Base-by-base conservation (phyloP, 1,140 invertebrate genomes). In the Nasonia vitripennis region DNA sequence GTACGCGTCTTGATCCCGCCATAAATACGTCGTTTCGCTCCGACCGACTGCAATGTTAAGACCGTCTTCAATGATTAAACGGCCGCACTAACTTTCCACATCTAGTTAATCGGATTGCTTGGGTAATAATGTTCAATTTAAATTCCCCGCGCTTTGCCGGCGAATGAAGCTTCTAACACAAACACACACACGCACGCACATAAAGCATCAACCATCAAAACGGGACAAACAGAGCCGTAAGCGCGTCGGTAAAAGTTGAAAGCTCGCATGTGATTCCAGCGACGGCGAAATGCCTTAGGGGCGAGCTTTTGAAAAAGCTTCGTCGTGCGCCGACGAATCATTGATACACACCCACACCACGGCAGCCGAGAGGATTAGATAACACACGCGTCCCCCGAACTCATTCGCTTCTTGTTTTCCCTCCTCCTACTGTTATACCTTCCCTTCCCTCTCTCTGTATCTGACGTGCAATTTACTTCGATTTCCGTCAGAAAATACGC, bases 401-500 rank as follows among this genome's bases (percentile, higher is more conserved):
- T 62, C 55, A 3, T 17, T 62, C 55, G 55, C 68, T 6, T 73
- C 68, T 82, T 82, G 70, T 82, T 82, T 82, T 82, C 70, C 68
- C 41, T 55, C 10, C 41, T 23, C 20, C 4, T 37, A 37, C 34
- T 37, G 34, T 4, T 37, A 37, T 37, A 37, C 34, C 5, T 6
- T 37, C 4, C 5, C 34, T 37, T 37, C 34, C 5, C 34, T 37
- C 37, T 73, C 70, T 7, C 74, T 86, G 80, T 27, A 45, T 70
- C 78, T 86, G 85, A 83, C 80, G 62, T 83, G 81, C 48, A 83
- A 86, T 86, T 86, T 86, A 77, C 80, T 62, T 78, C 48, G 81
- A 86, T 83, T 82, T 83, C 62, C 80, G 68, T 37, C 23, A 67
- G 81, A 86, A 83, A 82, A 77, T 67, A 67, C 20, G 27, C 81